Evolutionary conservation across 2,113 vertebrate species (phyloP).

Genomic region (Ammodytes dubius): DNA sequence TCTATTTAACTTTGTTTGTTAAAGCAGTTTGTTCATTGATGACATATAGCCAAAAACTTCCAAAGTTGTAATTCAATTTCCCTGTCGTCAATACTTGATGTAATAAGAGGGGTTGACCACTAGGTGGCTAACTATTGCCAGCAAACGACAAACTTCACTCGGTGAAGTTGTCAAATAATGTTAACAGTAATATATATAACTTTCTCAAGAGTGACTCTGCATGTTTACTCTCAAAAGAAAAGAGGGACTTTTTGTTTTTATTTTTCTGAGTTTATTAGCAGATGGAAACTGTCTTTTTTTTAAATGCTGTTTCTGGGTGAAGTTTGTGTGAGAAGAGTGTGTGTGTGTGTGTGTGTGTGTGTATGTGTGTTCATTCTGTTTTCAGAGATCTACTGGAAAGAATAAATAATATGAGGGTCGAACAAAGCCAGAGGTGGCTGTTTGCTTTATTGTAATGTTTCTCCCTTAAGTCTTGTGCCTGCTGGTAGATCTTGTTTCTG

Average conservation of each 20-base stretch:
- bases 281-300: constrained; percentile 37
- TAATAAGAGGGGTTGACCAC: constrained; percentile 73
- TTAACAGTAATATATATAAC: constrained; percentile 54
- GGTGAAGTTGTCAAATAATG: constrained; percentile 44
- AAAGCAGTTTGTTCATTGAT: constrained; percentile 56
- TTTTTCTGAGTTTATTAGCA: constrained; percentile 12
- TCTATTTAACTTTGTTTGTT: constrained; percentile 59
- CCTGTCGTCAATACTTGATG: constrained; percentile 71
- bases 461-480: constrained; percentile 71
- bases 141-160: constrained; percentile 56
- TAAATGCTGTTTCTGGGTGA: constrained; percentile 27
- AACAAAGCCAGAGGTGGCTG: constrained; percentile 58
- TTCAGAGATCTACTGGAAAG: constrained; percentile 71
- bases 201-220: constrained; percentile 46
- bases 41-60: constrained; percentile 64
- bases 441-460: constrained; percentile 66
- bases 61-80: constrained; percentile 53
- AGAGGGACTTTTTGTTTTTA: background rate
- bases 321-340: constrained; percentile 22
- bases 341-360: constrained; percentile 25
- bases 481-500: constrained; percentile 71
- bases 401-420: constrained; percentile 68
- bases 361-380: constrained; percentile 35
- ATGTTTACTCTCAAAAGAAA: constrained; percentile 45
- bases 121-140: constrained; percentile 76